phyloP scores from a whole-genome alignment of 2,888 invertebrate species.

The Branchipolynoe longqiensis region DNA sequence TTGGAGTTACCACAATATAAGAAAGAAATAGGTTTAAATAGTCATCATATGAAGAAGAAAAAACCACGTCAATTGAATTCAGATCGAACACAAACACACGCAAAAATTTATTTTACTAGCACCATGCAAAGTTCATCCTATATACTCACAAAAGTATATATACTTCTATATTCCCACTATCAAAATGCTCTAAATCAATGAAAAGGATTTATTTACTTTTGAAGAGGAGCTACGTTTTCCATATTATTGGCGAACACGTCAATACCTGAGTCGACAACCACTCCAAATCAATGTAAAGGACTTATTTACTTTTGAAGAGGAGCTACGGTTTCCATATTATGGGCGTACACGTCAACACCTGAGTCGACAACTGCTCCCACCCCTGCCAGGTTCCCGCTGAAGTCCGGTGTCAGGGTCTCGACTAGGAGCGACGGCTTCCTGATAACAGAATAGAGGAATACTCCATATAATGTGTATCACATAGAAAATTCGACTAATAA shows the following conservation, averaged over 20 bases:
- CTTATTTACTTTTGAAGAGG: conserved; percentile 88
- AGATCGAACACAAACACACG: too few species aligned
- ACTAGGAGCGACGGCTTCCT: conserved; percentile 92
- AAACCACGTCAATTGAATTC: too few species aligned
- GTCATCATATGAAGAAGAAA: too few species aligned
- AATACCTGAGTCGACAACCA: conserved; percentile 90
- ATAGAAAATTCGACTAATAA: background rate
- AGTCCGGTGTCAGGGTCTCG: conserved; percentile 98
- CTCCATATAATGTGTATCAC: too few species aligned
- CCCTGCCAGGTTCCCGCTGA: conserved; percentile 89
- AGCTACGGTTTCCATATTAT: conserved; percentile 98
- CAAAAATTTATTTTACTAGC: too few species aligned
- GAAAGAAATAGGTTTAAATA: too few species aligned
- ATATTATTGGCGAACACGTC: conserved; percentile 99
- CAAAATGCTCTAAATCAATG: too few species aligned
- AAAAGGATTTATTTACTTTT: conserved; percentile 87
- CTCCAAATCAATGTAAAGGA: too few species aligned
- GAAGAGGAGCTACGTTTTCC: conserved; percentile 95
- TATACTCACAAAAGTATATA: too few species aligned
- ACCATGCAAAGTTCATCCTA: too few species aligned
- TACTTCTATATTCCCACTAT: too few species aligned
- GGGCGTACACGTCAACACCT: conserved; percentile 97
- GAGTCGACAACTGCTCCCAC: conserved; percentile 89
- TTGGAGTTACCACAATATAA: too few species aligned
- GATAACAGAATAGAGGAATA: background rate